A percentile compares a stretch with the other conserved stretches of the same genome.
These are phyloP conservation scores for Ceratina japonica DNA, from an alignment of 1,140 invertebrate species.

Conservation along the genomic window DNA sequence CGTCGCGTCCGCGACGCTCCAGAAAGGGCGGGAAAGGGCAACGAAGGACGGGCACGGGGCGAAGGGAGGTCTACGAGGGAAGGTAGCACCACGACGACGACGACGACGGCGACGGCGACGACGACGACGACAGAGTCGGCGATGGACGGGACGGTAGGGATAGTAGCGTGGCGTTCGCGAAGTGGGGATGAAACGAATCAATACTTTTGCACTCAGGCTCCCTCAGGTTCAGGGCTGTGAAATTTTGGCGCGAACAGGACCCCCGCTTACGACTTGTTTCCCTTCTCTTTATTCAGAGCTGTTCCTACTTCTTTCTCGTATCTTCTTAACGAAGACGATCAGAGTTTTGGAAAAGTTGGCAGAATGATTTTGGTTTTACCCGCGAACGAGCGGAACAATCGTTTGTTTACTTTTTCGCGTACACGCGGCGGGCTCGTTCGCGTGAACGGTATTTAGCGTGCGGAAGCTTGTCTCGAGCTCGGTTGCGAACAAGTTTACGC, in stretches of 20 bases:
- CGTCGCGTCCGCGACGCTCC: too few relatives aligned
- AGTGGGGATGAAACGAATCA: constrained; percentile 61
- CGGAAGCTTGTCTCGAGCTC: background rate
- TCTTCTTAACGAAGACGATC: background rate
- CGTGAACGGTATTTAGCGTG: background rate
- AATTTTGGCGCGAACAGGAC: constrained; percentile 52
- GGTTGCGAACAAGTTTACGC: constrained; percentile 31
- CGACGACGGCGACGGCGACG: constrained; percentile 29
- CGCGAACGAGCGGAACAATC: too few relatives aligned
- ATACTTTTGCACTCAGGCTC: constrained; percentile 68
- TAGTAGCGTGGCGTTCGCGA: constrained; percentile 19
- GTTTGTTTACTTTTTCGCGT: background rate
- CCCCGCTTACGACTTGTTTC: background rate
- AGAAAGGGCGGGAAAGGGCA: constrained; percentile 62
- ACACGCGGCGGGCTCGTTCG: background rate
- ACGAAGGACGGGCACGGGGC: constrained; percentile 43
- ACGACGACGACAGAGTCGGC: constrained; percentile 22
- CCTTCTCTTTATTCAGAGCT: background rate
- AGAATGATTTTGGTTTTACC: background rate
- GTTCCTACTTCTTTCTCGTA: background rate
- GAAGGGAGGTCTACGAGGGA: constrained; percentile 50
- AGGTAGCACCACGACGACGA: constrained; percentile 51
- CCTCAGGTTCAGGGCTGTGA: constrained; percentile 63
- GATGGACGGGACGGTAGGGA: constrained; percentile 38
- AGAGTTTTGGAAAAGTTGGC: background rate